Base-by-base conservation (phyloP, 2,888 invertebrate genomes). In the Cremastinae sp. region DNA sequence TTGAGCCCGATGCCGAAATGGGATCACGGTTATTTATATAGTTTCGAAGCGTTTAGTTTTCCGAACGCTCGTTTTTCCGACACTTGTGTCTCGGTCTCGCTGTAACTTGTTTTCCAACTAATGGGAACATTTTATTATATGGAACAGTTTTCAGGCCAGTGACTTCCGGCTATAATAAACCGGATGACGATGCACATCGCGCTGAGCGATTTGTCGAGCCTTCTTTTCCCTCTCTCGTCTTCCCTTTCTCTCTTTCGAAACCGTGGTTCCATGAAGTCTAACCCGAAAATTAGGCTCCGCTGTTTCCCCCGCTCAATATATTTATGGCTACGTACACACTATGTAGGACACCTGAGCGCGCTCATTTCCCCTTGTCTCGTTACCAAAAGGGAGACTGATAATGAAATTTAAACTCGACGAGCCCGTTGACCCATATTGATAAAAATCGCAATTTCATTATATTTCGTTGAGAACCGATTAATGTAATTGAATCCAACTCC, bases 81-180 rank as follows among this genome's bases (percentile, higher is more conserved):
- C 43, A 20, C 22, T 20, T 35, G 16, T 35, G 16, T 49, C 47
- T 49, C 35, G 37, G 47, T 35, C 37, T 16, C 12, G n/a, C 28
- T 35, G 14, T 61, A 20, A 35, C 59, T 51, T 59, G 59, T 69
- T 69, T 69, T 69, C 16, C 41, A 49, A 37, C 39, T 41, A 59
- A 69, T 59, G 49, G 59, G 47, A 51, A 14, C 59, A 22, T 51
- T 14, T 14, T 28, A 41, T 56, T 14, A 37, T 39, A 51, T 28
- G 49, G 28, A 58, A 51, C 69, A 59, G 69, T 69, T 69, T 69
- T 41, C 58, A 58, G 59, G 58, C 22, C 59, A 51, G 28, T 59
- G 41, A 51, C 56, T 69, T 69, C 69, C 69, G 69, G 69, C 58
- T 69, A 59, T 51, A 69, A 69, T 59, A 41, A 28, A 69, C 16